Evolutionary conservation across 1,140 invertebrate species (phyloP).

Genomic region (Drosophila micromelanica): DNA sequence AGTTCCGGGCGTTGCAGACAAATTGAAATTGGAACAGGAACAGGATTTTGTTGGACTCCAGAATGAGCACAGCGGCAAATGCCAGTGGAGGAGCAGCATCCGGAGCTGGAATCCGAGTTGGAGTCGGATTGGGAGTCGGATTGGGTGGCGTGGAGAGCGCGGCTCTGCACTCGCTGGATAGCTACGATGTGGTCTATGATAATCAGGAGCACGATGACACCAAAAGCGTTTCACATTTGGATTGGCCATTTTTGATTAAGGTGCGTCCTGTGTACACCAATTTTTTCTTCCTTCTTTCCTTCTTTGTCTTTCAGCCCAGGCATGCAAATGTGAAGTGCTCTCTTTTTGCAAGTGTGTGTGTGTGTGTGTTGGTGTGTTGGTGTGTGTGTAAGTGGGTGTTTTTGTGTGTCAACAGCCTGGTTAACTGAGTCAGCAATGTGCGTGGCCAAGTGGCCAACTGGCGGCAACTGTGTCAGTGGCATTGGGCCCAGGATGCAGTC

Average conservation of each 20-base stretch:
- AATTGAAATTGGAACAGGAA: too few relatives aligned
- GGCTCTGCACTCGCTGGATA: constrained; percentile 40
- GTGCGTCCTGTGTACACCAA: constrained; percentile 49
- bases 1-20: not conserved
- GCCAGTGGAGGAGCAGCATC: not conserved
- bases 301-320: constrained; percentile 52
- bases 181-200: constrained; percentile 66
- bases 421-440: constrained; percentile 39
- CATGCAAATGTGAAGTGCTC: constrained; percentile 49
- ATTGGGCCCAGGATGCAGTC: constrained; percentile 3
- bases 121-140: not conserved
- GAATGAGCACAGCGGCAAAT: constrained; percentile 14
- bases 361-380: constrained; percentile 22
- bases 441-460: constrained; percentile 22
- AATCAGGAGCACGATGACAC: constrained; percentile 67
- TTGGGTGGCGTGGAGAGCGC: constrained; percentile 3
- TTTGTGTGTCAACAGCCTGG: constrained; percentile 61
- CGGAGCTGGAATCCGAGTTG: not conserved
- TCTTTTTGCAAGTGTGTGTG: constrained; percentile 3
- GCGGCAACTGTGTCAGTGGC: constrained; percentile 45
- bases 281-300: too few relatives aligned
- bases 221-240: constrained; percentile 66
- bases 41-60: too few relatives aligned
- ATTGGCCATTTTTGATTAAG: constrained; percentile 83
- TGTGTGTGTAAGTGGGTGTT: constrained; percentile 16